Evolutionary conservation across 1,140 invertebrate genomes (phyloP).

Genomic region (Notospermus geniculatus): DNA sequence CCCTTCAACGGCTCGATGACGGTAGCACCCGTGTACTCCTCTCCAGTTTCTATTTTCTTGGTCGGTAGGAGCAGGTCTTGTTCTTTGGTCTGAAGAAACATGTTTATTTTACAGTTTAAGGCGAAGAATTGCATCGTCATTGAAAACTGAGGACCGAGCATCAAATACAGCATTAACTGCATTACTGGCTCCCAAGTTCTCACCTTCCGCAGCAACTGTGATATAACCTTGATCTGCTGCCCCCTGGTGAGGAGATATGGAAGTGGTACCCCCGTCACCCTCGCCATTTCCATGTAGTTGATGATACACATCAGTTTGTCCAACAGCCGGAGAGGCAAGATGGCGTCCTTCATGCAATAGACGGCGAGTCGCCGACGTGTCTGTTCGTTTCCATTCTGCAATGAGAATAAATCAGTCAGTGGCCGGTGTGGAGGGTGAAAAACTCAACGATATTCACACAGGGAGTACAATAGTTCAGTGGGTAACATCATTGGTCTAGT

Average conservation of each 20-base stretch:
- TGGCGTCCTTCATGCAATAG: slow-evolving; percentile 98
- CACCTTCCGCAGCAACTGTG: slow-evolving; percentile 89
- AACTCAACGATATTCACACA: no score
- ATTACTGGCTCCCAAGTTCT: slow-evolving; percentile 16
- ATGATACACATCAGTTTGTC: slow-evolving; percentile 99
- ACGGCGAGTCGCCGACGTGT: slow-evolving; percentile 79
- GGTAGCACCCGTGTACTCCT: slow-evolving; percentile 95
- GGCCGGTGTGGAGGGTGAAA: no score
- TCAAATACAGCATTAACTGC: neutral
- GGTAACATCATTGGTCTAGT: no score
- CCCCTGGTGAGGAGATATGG: slow-evolving; percentile 89
- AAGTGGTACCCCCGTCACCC: slow-evolving; percentile 96
- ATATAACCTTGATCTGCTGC: slow-evolving; percentile 99
- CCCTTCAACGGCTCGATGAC: slow-evolving; percentile 96
- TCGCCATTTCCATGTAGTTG: slow-evolving; percentile 99
- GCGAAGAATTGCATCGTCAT: no score
- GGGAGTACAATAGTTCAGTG: no score
- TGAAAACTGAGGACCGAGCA: no score
- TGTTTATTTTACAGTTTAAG: no score
- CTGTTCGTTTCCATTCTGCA: slow-evolving; percentile 58
- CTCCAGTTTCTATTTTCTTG: slow-evolving; percentile 63
- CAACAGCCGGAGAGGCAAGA: slow-evolving; percentile 86
- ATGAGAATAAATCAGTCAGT: slow-evolving; percentile 8
- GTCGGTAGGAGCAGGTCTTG: slow-evolving; percentile 82
- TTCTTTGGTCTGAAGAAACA: slow-evolving; percentile 69